Percentiles rank a stretch among this genome's conserved stretches.
Evolutionary conservation across 2,797 vertebrate genomes (phyloP).

Genomic region (Molossus molossus): DNA sequence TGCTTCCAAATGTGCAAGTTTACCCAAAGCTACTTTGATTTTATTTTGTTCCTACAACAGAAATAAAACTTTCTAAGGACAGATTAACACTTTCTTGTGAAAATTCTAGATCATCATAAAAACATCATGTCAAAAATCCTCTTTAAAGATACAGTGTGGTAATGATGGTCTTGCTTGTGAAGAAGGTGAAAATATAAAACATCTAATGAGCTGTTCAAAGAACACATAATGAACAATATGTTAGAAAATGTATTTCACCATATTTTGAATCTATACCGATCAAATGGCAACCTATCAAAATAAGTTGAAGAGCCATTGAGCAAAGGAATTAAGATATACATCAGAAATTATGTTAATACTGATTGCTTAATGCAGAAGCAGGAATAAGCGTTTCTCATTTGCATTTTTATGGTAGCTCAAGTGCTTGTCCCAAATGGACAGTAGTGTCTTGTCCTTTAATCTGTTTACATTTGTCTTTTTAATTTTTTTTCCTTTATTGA

Average conservation of each 20-base stretch:
- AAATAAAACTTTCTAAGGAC: constrained; percentile 58
- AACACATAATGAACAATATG: neutral
- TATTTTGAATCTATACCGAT: constrained; percentile 6
- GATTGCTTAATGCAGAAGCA: constrained; percentile 9
- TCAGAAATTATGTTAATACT: neutral
- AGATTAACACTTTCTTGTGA: constrained; percentile 32
- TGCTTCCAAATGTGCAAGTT: constrained; percentile 73
- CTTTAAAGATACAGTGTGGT: neutral
- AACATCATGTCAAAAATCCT: constrained; percentile 16
- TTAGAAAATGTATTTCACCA: constrained; percentile 33
- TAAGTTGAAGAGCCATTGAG: neutral
- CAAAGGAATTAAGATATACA: constrained; percentile 3
- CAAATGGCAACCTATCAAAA: constrained; percentile 8
- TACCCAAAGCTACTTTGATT: constrained; percentile 60
- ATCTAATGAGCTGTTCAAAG: neutral
- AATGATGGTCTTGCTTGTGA: neutral
- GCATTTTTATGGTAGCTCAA: neutral
- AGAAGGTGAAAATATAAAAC: neutral
- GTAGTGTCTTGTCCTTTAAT: neutral
- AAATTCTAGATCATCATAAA: constrained; percentile 56
- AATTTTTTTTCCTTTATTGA: too few relatives aligned
- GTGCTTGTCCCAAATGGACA: neutral
- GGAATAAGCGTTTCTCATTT: constrained; percentile 23
- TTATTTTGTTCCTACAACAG: constrained; percentile 60
- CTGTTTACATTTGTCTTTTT: neutral